phyloP scores from a whole-genome alignment of 2,113 vertebrate species.

The Herpailurus yagouaroundi region DNA sequence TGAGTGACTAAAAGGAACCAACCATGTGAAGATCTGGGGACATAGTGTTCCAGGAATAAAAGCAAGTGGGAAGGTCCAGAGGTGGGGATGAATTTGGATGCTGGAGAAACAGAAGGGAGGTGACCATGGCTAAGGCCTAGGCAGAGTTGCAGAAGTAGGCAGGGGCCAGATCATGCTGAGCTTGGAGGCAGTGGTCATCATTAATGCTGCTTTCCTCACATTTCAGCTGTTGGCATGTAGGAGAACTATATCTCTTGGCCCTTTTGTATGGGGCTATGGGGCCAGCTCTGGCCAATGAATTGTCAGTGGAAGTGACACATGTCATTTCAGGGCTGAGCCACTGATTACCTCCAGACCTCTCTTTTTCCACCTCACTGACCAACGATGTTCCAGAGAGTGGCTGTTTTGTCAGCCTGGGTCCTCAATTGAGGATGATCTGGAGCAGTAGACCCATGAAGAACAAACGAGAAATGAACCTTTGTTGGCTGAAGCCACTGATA shows the following conservation, averaged over 20 bases:
- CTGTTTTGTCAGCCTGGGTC: background rate
- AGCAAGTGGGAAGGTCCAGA: background rate
- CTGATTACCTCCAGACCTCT: background rate
- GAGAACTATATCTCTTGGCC: background rate
- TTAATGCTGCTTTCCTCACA: accelerated
- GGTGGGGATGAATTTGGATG: background rate
- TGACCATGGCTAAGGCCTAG: background rate
- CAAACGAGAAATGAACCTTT: conserved; percentile 35
- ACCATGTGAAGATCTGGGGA: background rate
- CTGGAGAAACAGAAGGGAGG: background rate
- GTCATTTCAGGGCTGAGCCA: background rate
- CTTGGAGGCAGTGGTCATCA: background rate
- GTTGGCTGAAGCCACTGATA: conserved; percentile 26
- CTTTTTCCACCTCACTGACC: background rate
- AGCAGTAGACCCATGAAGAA: background rate
- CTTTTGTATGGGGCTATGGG: background rate
- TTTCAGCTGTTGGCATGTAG: background rate
- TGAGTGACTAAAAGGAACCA: background rate
- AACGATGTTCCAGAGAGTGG: background rate
- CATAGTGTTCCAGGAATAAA: background rate
- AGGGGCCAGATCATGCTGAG: background rate
- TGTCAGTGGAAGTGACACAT: background rate
- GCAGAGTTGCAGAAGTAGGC: background rate
- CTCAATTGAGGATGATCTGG: background rate
- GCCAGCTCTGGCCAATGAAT: background rate